These are phyloP conservation scores for Knipowitschia caucasica DNA, from an alignment of 2,797 vertebrate genomes.

Conservation along the genomic window DNA sequence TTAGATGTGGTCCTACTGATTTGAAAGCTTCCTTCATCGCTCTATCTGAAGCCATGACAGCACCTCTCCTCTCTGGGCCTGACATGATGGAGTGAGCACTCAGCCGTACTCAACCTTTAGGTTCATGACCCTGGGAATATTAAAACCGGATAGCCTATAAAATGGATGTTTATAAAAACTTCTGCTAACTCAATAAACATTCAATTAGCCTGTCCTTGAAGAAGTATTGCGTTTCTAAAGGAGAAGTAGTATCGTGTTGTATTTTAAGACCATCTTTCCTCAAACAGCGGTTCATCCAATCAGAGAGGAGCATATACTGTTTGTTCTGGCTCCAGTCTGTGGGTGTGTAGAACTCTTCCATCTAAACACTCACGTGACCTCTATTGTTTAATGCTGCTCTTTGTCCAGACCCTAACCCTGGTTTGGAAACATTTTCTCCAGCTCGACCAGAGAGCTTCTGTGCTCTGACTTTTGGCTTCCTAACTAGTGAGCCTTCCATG, in stretches of 20 bases:
- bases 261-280: constrained; percentile 21
- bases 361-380: constrained; percentile 22
- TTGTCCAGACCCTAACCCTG: constrained; percentile 6
- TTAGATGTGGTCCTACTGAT: constrained; percentile 11
- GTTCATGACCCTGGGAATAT: constrained; percentile 27
- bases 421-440: neutral
- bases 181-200: constrained; percentile 25
- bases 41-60: constrained; percentile 5
- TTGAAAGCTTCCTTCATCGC: neutral
- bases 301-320: constrained; percentile 32
- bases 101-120: constrained; percentile 12
- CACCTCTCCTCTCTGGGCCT: neutral
- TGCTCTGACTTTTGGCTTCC: neutral
- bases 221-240: constrained; percentile 23
- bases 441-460: neutral
- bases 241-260: constrained; percentile 30
- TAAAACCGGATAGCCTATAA: constrained; percentile 30
- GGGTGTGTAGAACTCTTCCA: constrained; percentile 33
- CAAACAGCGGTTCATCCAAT: constrained; percentile 33
- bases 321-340: constrained; percentile 45
- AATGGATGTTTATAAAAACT: constrained; percentile 30
- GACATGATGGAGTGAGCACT: constrained; percentile 18
- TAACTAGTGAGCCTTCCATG: too few relatives aligned
- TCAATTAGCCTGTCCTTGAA: constrained; percentile 31
- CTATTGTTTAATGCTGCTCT: constrained; percentile 8